Evolutionary conservation across 2,888 invertebrate species (phyloP).

Genomic region (Spodoptera littoralis): DNA sequence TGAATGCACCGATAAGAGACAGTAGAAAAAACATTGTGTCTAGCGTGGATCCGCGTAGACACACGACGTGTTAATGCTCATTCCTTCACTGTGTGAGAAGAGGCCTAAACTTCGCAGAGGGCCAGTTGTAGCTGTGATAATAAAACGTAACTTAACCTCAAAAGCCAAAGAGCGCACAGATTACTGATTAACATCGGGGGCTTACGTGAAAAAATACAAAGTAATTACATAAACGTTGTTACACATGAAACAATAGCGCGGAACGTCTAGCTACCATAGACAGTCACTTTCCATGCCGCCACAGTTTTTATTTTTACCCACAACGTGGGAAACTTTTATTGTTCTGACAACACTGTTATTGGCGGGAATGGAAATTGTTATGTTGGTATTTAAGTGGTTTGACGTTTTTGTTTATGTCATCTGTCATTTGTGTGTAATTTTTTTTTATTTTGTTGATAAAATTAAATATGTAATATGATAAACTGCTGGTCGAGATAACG

Average conservation of each 20-base stretch:
- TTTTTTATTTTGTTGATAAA: too few relatives aligned
- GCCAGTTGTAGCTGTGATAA: too few relatives aligned
- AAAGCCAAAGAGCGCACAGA: slow-evolving; percentile 41
- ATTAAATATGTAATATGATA: too few relatives aligned
- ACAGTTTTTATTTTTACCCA: slow-evolving; percentile 58
- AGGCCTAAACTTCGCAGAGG: too few relatives aligned
- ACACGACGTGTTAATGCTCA: too few relatives aligned
- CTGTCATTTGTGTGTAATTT: slow-evolving; percentile 12
- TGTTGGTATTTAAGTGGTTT: slow-evolving; percentile 9
- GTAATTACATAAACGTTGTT: slow-evolving; percentile 58
- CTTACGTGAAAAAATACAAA: slow-evolving; percentile 49
- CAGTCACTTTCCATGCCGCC: slow-evolving; percentile 66
- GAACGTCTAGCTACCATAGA: slow-evolving; percentile 54
- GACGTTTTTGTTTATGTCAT: slow-evolving; percentile 20
- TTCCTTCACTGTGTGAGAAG: too few relatives aligned
- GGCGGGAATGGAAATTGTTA: slow-evolving; percentile 52
- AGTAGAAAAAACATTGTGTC: too few relatives aligned
- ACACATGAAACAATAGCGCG: slow-evolving; percentile 58
- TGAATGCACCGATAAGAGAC: too few relatives aligned
- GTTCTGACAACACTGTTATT: slow-evolving; percentile 60
- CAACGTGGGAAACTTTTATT: slow-evolving; percentile 63
- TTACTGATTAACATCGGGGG: slow-evolving; percentile 42
- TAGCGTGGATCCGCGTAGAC: too few relatives aligned
- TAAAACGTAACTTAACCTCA: slow-evolving; percentile 36
- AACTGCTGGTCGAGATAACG: too few relatives aligned